Evolutionary conservation across 2,888 invertebrate genomes (phyloP).

Genomic region (Pheosia tremula): DNA sequence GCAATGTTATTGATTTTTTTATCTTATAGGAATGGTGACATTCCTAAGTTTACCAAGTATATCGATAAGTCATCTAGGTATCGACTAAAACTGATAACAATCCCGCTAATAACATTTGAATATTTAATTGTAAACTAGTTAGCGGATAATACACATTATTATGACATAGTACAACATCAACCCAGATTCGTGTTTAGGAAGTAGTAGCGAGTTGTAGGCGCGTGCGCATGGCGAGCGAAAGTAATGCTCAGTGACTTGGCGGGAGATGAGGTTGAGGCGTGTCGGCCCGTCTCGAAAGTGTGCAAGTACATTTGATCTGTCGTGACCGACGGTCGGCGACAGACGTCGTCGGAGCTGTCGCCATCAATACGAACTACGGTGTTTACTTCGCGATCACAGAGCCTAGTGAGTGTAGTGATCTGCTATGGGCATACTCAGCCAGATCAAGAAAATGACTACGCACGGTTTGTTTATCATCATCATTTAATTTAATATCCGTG

Average conservation of each 20-base stretch:
- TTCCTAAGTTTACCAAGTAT: not conserved
- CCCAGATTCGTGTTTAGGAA: slow-evolving; percentile 3
- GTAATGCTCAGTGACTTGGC: slow-evolving; percentile 38
- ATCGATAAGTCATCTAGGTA: not conserved
- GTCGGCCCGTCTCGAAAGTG: slow-evolving; percentile 47
- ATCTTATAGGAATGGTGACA: not conserved
- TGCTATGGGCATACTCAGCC: slow-evolving; percentile 76
- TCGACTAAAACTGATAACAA: too few species aligned
- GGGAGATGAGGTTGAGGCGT: slow-evolving; percentile 37
- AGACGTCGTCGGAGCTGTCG: slow-evolving; percentile 52
- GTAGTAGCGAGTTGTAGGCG: slow-evolving; percentile 23
- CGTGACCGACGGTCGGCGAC: slow-evolving; percentile 54
- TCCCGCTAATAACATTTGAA: too few species aligned
- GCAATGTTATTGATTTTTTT: not conserved
- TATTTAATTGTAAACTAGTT: too few species aligned
- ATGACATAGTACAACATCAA: slow-evolving; percentile 1
- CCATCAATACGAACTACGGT: slow-evolving; percentile 28
- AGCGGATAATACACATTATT: not conserved
- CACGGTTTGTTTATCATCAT: slow-evolving; percentile 59
- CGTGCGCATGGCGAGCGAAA: slow-evolving; percentile 31
- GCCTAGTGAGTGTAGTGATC: slow-evolving; percentile 22
- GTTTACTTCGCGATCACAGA: slow-evolving; percentile 22
- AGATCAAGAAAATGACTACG: slow-evolving; percentile 74
- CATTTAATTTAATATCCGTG: slow-evolving; percentile 14
- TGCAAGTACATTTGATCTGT: slow-evolving; percentile 60